Conservation (phyloP, 2,113 vertebrate species). For the Himantopus leucocephalus region DNA sequence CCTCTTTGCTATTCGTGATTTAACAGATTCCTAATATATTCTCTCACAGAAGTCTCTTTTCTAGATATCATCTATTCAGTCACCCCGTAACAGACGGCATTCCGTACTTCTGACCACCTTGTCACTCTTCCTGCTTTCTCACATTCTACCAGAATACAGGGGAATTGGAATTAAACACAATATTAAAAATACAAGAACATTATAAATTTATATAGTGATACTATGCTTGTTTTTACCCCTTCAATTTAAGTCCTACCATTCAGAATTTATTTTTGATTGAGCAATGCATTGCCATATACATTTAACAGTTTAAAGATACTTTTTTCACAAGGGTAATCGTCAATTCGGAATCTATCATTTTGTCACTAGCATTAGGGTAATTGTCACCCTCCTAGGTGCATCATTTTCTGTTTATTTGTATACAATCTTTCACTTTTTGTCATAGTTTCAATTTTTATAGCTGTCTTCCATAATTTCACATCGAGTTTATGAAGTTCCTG, state of each 20-base stretch:
- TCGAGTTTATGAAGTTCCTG: neutral
- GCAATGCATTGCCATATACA: neutral
- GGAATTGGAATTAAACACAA: neutral
- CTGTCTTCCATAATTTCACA: neutral
- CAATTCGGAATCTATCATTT: neutral
- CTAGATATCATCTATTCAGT: neutral
- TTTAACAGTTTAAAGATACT: neutral
- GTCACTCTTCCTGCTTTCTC: neutral
- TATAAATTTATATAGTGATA: neutral
- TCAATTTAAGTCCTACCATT: neutral
- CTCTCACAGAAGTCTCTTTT: neutral
- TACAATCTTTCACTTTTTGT: neutral
- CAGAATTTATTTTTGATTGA: neutral
- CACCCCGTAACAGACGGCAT: rapidly evolving
- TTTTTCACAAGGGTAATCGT: neutral
- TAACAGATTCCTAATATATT: neutral
- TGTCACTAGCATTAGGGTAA: neutral
- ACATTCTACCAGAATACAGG: neutral
- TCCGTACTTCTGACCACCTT: neutral
- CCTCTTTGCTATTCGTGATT: neutral
- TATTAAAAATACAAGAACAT: neutral
- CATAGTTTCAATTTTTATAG: neutral
- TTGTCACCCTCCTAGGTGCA: neutral
- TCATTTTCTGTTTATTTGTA: neutral
- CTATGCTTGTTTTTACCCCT: neutral